Conservation (phyloP, 2,113 vertebrate species). For the Percina caprodes region DNA sequence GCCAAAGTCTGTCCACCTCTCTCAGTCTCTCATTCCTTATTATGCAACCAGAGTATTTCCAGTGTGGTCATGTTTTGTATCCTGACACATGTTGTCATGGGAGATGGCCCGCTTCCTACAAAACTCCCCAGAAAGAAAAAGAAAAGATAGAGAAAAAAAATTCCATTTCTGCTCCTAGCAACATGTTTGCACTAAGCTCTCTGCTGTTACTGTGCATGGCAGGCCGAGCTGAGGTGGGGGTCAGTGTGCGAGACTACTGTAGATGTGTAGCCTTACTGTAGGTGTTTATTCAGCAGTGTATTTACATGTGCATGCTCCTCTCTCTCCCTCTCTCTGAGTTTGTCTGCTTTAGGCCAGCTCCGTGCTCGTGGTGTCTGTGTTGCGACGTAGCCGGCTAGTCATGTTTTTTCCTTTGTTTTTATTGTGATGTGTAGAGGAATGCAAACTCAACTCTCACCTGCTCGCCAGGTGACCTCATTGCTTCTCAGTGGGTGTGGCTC, state of each 20-base stretch:
- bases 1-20: conserved; percentile 28
- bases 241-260: conserved; percentile 70
- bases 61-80: conserved; percentile 38
- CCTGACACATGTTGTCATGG: conserved; percentile 50
- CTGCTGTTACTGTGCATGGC: conserved; percentile 67
- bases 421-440: conserved; percentile 71
- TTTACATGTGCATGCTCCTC: conserved; percentile 70
- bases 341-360: conserved; percentile 66
- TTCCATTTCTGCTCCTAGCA: conserved; percentile 36
- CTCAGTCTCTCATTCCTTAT: conserved; percentile 7
- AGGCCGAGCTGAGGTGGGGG: conserved; percentile 64
- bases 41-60: conserved; percentile 43
- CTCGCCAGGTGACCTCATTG: conserved; percentile 75
- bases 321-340: conserved; percentile 41
- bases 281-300: conserved; percentile 62
- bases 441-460: conserved; percentile 69
- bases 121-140: background rate
- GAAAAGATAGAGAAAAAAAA: background rate
- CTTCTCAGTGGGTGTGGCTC: conserved; percentile 79
- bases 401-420: conserved; percentile 41
- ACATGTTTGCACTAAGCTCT: conserved; percentile 69
- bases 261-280: conserved; percentile 62
- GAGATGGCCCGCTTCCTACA: conserved; percentile 26
- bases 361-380: conserved; percentile 68
- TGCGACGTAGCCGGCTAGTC: conserved; percentile 53